These are phyloP conservation scores for Periphyllus acericola DNA, from an alignment of 2,888 invertebrate genomes.

Conservation along the genomic window DNA sequence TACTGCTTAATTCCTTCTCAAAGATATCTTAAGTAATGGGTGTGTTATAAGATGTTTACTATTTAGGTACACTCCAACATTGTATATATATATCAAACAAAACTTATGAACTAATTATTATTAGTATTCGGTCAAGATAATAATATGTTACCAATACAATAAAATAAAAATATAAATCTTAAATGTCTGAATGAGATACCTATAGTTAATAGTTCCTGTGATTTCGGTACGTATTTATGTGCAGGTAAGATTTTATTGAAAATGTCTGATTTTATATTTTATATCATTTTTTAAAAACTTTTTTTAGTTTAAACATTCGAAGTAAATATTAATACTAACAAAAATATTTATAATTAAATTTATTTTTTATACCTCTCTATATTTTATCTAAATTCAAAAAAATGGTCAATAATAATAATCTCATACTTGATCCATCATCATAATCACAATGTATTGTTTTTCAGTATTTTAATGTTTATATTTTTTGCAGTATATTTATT, in stretches of 20 bases:
- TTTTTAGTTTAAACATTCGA: too few species aligned
- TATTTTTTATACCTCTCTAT: too few species aligned
- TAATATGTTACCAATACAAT: not conserved
- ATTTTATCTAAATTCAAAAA: not conserved
- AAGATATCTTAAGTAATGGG: not conserved
- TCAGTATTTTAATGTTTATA: not conserved
- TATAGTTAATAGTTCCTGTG: too few species aligned
- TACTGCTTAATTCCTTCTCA: not conserved
- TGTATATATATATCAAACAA: not conserved
- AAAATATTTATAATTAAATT: too few species aligned
- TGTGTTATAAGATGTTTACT: not conserved
- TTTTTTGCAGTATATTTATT: not conserved
- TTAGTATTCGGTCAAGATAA: not conserved
- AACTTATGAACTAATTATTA: not conserved
- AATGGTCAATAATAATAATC: not conserved
- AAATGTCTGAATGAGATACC: too few species aligned
- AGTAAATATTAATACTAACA: too few species aligned
- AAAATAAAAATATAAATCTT: too few species aligned
- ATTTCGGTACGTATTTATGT: too few species aligned
- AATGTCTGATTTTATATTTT: too few species aligned
- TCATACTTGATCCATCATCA: not conserved
- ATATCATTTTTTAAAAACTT: too few species aligned
- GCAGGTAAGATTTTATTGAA: too few species aligned
- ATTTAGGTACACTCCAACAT: not conserved
- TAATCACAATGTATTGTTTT: conserved; percentile 3